Base-by-base conservation (phyloP, 1,140 invertebrate genomes). In the Bombus balteatus region DNA sequence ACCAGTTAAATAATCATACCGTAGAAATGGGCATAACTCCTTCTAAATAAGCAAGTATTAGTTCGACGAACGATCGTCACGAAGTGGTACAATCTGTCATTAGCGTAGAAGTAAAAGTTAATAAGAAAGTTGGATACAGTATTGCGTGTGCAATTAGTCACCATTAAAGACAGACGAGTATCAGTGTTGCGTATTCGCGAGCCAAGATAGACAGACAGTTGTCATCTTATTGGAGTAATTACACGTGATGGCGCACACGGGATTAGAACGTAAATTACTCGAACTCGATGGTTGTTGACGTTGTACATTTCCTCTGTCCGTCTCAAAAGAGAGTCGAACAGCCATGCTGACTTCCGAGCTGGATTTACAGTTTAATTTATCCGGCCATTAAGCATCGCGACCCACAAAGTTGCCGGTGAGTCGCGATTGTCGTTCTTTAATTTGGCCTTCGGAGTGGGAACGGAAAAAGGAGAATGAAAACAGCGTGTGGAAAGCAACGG, bases 351-450 rank as follows among this genome's bases (percentile, higher is more conserved):
- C 18, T 65, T 53, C 73, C 59, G 34, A 76, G 4, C 73, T 53
- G 81, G 72, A 83, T 75, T 75, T n/a, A 77, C 82, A n/a, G 47
- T 70, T 53, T 78, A 78, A 83, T 83, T 83, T 83, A 83, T 83
- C 74, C 82, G 74, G 73, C 25, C 65, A 43, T 78, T 68, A 71
- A 83, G 37, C 13, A 3, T 2, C 25, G 25, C 53, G 72, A 83
- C 72, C 81, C 81, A 47, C 80, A 81, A 81, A 81, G 18, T 41
- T 25, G n/a, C 12, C 43, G 28, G 39, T 28, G 28, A 66, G 76
- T 81, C 12, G 70, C 70, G 80, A 34, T 59, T 53, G 80, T 59
- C 57, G 47, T 47, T 68, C 41, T 47, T 47, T 79, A 39, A 75
- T 71, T 57, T 34, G 32, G 9, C 13, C 2, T 1, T 12, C 18